Evolutionary conservation across 1,140 invertebrate genomes (phyloP), one percentile per base, ranked within the genome.

Genomic region (Papilio helenus): DNA sequence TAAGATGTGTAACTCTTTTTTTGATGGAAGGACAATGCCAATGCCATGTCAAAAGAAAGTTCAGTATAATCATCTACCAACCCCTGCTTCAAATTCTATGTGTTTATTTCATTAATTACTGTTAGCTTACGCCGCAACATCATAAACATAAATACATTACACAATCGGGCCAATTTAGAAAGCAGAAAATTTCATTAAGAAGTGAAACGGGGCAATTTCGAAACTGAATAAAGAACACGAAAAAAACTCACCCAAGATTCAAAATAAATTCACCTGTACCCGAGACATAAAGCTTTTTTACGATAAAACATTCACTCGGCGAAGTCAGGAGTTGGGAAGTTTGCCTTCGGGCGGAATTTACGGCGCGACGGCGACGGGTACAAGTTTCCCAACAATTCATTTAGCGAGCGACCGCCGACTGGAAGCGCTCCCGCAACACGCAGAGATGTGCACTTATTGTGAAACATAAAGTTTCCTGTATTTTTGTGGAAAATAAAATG

Each of bases 271-370:
- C 29, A 76, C 74, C 74, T 74, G 72, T 74, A 49, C 72, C 72
- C 72, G 39, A 49, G 72, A 74, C 72, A 74, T 74, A 74, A 74
- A 74, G 42, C 72, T 74, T 58, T 76, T 76, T 76, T 76, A 76
- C 74, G 74, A 55, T 49, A 76, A 76, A 76, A 76, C 46, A 77
- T 77, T 77, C 29, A 77, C 55, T 34, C 76, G 55, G 29, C 39
- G 39, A 77, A 77, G 76, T 65, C 55, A 77, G 58, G n/a, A 77
- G 51, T 65, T 42, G 76, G 55, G 23, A 77, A 65, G 29, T 65
- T 77, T 76, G n/a, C 18, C 55, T 20, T n/a, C 14, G 14, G 26
- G 65, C 51, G 34, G 61, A 65, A 42, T 77, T 61, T 42, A 77
- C 55, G 58, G 34, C 58, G 9, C 2, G 49, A 12, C 4, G 51